phyloP scores from a whole-genome alignment of 2,113 vertebrate species.

The Sander lucioperca region DNA sequence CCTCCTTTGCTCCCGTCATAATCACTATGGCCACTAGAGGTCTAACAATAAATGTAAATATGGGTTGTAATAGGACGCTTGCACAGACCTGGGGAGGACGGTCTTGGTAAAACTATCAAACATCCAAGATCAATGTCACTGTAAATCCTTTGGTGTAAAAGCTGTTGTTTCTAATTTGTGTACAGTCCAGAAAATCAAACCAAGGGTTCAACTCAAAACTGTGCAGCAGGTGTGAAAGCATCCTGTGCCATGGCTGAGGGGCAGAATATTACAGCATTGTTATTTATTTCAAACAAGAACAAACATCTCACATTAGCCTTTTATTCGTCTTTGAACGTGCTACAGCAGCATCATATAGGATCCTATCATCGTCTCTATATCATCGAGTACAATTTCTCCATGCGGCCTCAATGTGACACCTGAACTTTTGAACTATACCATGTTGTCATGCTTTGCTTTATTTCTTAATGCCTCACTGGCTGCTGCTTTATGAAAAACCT shows the following conservation, averaged over 20 bases:
- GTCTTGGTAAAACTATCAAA: too few species aligned
- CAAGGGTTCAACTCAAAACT: neutral
- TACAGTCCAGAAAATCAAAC: neutral
- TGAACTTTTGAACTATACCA: conserved; percentile 21
- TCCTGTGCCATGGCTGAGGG: too few species aligned
- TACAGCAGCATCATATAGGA: neutral
- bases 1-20: too few species aligned
- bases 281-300: neutral
- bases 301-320: neutral
- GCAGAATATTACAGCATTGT: neutral
- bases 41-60: too few species aligned
- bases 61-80: too few species aligned
- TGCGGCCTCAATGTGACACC: conserved; percentile 8
- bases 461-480: neutral
- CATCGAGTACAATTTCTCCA: neutral
- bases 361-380: neutral
- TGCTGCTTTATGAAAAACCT: neutral
- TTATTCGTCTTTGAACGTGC: neutral
- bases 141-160: too few species aligned
- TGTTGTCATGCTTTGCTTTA: conserved; percentile 7
- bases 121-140: too few species aligned
- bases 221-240: too few species aligned
- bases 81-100: too few species aligned
- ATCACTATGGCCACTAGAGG: too few species aligned
- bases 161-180: too few species aligned